Evolutionary conservation across 2,113 vertebrate genomes (phyloP).

Genomic region (Megatriorchis doriae): DNA sequence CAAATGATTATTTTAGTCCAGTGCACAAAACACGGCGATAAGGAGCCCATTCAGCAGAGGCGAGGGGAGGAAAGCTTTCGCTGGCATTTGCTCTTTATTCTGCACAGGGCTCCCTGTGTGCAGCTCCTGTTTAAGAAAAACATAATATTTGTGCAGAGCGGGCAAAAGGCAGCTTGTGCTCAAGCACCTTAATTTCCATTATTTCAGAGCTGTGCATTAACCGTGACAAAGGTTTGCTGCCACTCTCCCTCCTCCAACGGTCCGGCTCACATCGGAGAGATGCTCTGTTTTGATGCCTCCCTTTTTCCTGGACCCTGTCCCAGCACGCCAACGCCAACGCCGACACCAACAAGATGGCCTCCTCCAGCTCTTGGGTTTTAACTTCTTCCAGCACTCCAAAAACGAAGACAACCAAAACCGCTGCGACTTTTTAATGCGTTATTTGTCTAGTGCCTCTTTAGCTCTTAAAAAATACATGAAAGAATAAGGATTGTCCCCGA

Average conservation of each 20-base stretch:
- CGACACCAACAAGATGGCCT: background rate
- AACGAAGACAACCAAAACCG: background rate
- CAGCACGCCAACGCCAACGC: background rate
- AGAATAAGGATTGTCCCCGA: slow-evolving; percentile 33
- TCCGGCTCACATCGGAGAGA: rapidly evolving
- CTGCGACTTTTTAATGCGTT: background rate
- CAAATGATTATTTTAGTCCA: slow-evolving; percentile 42
- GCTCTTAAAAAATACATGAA: slow-evolving; percentile 64
- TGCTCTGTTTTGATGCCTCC: background rate
- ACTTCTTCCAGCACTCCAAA: background rate
- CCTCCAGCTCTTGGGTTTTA: background rate
- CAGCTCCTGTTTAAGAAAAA: background rate
- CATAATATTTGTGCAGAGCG: background rate
- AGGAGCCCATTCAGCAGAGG: background rate
- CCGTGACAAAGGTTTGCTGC: background rate
- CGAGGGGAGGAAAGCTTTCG: background rate
- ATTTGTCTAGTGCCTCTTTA: slow-evolving; percentile 32
- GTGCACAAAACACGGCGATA: background rate
- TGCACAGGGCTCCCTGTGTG: background rate
- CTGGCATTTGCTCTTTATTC: background rate
- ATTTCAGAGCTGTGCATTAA: rapidly evolving
- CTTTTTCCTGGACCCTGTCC: background rate
- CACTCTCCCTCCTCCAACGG: rapidly evolving
- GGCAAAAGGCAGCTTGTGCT: background rate
- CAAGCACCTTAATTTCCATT: background rate